phyloP scores from a whole-genome alignment of 2,113 vertebrate species.

The Lontra canadensis region DNA sequence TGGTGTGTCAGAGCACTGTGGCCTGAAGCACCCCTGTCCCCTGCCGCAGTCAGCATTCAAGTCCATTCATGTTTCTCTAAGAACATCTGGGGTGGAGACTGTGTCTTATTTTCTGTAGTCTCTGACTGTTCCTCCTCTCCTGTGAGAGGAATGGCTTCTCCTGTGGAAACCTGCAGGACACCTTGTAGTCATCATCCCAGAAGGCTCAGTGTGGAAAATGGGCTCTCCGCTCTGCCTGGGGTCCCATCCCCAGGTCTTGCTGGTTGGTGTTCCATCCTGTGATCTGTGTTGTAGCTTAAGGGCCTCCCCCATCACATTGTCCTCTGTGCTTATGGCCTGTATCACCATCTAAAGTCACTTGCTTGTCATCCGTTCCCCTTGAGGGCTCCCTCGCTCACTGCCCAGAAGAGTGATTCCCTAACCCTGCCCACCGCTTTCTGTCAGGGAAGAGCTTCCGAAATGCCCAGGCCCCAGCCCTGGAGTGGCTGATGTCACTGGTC shows the following conservation, averaged over 20 bases:
- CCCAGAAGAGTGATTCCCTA: not conserved
- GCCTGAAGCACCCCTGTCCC: rapidly evolving
- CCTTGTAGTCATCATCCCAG: not conserved
- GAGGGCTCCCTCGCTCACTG: not conserved
- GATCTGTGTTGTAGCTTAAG: not conserved
- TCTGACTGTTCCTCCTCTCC: not conserved
- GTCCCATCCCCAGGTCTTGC: not conserved
- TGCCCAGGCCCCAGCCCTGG: not conserved
- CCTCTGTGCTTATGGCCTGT: not conserved
- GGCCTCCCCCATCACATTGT: rapidly evolving
- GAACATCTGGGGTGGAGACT: not conserved
- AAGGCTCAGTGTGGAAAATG: not conserved
- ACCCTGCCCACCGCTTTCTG: not conserved
- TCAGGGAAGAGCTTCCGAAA: not conserved
- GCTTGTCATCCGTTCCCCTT: not conserved
- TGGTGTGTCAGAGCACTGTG: not conserved
- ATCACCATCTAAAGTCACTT: not conserved
- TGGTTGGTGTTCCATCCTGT: not conserved
- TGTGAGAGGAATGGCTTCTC: not conserved
- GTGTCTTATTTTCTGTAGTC: not conserved
- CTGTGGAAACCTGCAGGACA: not conserved
- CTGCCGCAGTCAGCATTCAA: rapidly evolving
- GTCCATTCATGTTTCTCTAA: not conserved
- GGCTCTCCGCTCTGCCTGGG: not conserved
- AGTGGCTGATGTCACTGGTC: not conserved